Percentiles rank a stretch among this genome's conserved stretches.
Evolutionary conservation across 2,888 invertebrate genomes (phyloP).

Genomic region (Macrosoma leucophasiata): DNA sequence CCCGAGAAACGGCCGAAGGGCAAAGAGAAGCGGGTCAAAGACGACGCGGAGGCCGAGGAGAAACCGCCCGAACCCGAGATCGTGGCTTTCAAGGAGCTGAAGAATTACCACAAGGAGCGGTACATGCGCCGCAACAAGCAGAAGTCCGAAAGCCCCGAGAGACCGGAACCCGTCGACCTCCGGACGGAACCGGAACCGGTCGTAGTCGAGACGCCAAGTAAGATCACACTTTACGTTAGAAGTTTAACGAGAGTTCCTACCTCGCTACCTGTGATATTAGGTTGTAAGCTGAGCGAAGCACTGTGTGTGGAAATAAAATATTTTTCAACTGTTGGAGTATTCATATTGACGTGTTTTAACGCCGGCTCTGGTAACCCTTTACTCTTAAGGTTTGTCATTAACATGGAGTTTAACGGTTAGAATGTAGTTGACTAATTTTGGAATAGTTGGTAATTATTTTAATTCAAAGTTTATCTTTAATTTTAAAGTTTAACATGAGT

Average conservation of each 20-base stretch:
- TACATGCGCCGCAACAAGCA: slow-evolving; percentile 80
- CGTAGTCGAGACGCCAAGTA: no score
- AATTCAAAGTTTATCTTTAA: no score
- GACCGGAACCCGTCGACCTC: slow-evolving; percentile 25
- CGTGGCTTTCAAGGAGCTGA: slow-evolving; percentile 74
- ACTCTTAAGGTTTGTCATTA: slow-evolving; percentile 26
- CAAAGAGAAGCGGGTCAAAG: slow-evolving; percentile 27
- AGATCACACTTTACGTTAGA: slow-evolving; percentile 54
- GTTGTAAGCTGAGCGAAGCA: slow-evolving; percentile 37
- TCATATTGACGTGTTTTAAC: slow-evolving; percentile 54
- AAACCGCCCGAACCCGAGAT: slow-evolving; percentile 33
- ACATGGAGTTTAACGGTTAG: no score
- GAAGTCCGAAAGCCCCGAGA: slow-evolving; percentile 75
- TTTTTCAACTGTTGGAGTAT: slow-evolving; percentile 65
- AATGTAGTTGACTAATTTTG: no score
- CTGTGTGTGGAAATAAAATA: slow-evolving; percentile 62
- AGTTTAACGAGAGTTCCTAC: slow-evolving; percentile 21
- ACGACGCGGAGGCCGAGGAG: slow-evolving; percentile 28
- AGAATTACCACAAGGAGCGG: slow-evolving; percentile 74
- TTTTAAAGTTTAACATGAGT: no score
- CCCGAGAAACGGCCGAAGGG: slow-evolving; percentile 30
- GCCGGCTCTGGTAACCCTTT: slow-evolving; percentile 51
- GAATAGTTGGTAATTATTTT: no score
- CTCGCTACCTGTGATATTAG: slow-evolving; percentile 47
- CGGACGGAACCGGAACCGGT: slow-evolving; percentile 29